A percentile compares a stretch with the other conserved stretches of the same genome.
phyloP scores from a whole-genome alignment of 2,888 invertebrate species.

The Dasysyrphus tricinctus region DNA sequence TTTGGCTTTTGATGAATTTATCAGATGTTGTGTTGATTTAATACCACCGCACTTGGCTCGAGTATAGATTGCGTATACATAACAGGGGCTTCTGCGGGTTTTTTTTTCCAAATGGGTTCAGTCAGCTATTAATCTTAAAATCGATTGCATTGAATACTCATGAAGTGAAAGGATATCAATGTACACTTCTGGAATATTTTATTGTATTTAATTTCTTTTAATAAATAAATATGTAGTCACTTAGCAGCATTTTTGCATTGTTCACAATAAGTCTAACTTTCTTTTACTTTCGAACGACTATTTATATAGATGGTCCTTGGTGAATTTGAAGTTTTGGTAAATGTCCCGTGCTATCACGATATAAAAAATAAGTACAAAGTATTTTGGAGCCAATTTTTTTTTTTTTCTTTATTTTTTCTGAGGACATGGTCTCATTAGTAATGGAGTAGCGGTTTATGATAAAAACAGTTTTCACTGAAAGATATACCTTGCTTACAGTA shows the following conservation, averaged over 20 bases:
- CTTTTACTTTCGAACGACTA: slow-evolving; percentile 1
- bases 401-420: too few relatives aligned
- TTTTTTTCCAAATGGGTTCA: background rate
- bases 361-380: too few relatives aligned
- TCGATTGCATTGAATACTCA: background rate
- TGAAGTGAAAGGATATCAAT: slow-evolving; percentile 13
- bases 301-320: background rate
- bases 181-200: slow-evolving; percentile 1
- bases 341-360: too few relatives aligned
- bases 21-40: slow-evolving; percentile 37
- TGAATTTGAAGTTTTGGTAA: background rate
- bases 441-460: too few relatives aligned
- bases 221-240: background rate
- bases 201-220: background rate
- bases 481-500: too few relatives aligned
- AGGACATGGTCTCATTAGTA: too few relatives aligned
- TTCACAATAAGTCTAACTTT: background rate
- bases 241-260: background rate
- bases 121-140: background rate
- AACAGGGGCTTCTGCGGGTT: background rate
- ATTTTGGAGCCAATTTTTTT: too few relatives aligned
- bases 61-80: background rate
- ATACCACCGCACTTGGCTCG: background rate
- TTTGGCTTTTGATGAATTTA: slow-evolving; percentile 39
- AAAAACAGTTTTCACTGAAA: too few relatives aligned